A percentile compares a stretch with the other conserved stretches of the same genome.
These are phyloP conservation scores for Stomatorhinus ivindoensis DNA, from an alignment of 2,113 vertebrate genomes.

Conservation along the genomic window DNA sequence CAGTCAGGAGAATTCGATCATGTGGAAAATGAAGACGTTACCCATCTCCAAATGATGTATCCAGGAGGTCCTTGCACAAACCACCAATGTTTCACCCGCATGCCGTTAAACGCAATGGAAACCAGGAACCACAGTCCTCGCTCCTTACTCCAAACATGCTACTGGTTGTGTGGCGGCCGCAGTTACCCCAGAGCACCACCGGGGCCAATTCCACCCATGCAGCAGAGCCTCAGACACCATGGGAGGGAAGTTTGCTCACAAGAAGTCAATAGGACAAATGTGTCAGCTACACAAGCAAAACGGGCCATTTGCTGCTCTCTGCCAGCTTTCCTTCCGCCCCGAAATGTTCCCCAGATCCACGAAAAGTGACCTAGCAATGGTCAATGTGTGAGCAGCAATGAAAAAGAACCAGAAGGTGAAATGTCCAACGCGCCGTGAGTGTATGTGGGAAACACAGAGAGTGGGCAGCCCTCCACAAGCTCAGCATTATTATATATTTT, in stretches of 20 bases:
- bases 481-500: background rate
- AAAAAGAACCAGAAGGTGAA: background rate
- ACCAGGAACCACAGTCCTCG: background rate
- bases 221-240: background rate
- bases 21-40: background rate
- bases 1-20: background rate
- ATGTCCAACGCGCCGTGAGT: background rate
- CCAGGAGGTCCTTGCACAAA: background rate
- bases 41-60: background rate
- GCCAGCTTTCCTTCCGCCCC: background rate
- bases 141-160: background rate
- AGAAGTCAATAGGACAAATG: background rate
- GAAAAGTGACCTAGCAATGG: background rate
- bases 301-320: background rate
- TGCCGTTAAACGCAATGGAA: background rate
- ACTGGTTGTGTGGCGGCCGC: background rate
- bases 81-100: background rate
- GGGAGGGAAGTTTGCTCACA: background rate
- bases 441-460: background rate
- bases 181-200: background rate
- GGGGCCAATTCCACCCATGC: background rate
- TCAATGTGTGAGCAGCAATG: background rate
- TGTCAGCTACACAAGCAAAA: background rate
- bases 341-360: background rate
- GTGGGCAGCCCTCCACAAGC: background rate